Evolutionary conservation across 2,113 vertebrate species (phyloP).

Genomic region (Bujurquina vittata): DNA sequence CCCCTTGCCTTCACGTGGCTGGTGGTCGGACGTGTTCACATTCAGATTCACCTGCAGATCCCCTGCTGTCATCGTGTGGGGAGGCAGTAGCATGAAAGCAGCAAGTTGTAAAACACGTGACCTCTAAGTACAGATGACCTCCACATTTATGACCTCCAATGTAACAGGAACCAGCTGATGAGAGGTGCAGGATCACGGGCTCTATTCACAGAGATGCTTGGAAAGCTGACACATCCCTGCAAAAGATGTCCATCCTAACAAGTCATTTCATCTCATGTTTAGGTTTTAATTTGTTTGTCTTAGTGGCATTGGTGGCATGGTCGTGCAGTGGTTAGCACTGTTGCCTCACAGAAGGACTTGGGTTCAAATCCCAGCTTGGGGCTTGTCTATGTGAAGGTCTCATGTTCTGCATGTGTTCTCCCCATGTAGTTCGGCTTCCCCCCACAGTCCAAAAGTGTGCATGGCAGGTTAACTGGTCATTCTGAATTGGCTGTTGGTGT

Average conservation of each 20-base stretch:
- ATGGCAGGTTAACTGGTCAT: background rate
- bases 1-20: conserved; percentile 19
- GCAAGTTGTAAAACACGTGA: conserved; percentile 62
- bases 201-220: conserved; percentile 42
- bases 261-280: background rate
- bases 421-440: no score
- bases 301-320: background rate
- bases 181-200: conserved; percentile 17
- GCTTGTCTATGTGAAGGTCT: background rate
- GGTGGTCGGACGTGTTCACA: conserved; percentile 24
- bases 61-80: conserved; percentile 36
- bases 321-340: background rate
- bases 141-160: conserved; percentile 23
- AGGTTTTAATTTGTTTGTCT: background rate
- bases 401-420: background rate
- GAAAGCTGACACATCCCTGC: background rate
- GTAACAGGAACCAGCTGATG: conserved; percentile 36
- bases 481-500: background rate
- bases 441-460: background rate
- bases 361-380: background rate
- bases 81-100: conserved; percentile 28
- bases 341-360: background rate
- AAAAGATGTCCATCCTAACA: background rate
- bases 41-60: conserved; percentile 19
- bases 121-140: conserved; percentile 29